Evolutionary conservation across 2,113 vertebrate species (phyloP).

Genomic region (Actenoides lindsayi): DNA sequence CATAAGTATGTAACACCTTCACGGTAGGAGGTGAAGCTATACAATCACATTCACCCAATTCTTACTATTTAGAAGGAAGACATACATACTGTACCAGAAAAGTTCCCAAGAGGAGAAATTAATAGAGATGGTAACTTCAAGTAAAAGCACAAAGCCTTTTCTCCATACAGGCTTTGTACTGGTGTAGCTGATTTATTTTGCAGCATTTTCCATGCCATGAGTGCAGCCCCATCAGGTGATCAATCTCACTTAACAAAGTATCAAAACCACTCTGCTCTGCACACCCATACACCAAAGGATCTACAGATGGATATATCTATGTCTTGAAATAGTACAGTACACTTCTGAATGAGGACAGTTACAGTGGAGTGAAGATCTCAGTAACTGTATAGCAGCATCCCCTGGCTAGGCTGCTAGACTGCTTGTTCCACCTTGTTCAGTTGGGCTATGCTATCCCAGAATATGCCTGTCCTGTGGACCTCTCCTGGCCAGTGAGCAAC

Average conservation of each 20-base stretch:
- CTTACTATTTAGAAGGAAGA: neutral
- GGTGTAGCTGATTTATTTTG: neutral
- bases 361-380: neutral
- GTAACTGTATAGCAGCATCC: neutral
- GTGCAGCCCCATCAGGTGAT: rapidly evolving
- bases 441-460: neutral
- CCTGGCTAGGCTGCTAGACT: neutral
- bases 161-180: neutral
- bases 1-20: neutral
- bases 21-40: neutral
- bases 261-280: neutral
- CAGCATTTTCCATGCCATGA: neutral
- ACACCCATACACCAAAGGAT: neutral
- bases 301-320: neutral
- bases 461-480: rapidly evolving
- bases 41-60: neutral
- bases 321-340: neutral
- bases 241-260: neutral
- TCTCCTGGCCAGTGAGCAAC: neutral
- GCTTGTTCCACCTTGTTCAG: neutral
- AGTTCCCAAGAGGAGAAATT: neutral
- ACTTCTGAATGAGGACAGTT: neutral
- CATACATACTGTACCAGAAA: neutral
- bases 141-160: neutral
- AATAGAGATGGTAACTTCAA: neutral